Evolutionary conservation across 1,140 invertebrate species (phyloP), one percentile per base, ranked within the genome.

Genomic region (Bombus haemorrhoidalis): DNA sequence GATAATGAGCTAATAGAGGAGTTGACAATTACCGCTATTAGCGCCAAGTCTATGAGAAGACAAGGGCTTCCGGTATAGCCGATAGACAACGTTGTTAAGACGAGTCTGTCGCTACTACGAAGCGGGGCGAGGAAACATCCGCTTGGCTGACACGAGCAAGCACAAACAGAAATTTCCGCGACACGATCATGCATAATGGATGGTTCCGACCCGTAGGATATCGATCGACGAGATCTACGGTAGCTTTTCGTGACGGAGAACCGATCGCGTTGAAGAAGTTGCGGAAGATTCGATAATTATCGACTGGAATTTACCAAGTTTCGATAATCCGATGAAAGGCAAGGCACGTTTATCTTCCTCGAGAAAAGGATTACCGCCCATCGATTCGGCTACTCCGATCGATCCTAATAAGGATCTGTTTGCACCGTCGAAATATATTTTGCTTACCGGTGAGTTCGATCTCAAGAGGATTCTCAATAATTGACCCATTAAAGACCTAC

Each of bases 21-120:
- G 71, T 76, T 87, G 78, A 86, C 86, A 88, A 92, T 92, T 87
- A 85, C 81, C 74, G 86, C 91, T 87, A 92, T 91, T 90, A 92
- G 64, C 76, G 47, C 68, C 32, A 77, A 71, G 41, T 86, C 84
- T 39, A 76, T 15, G 64, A 37, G 34, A 64, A 81, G 72, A 77
- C 41, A 32, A 47, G 66, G 41, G 34, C 64, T 64, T 34, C 59
- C 71, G 8, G 86, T 88, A 85, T 90, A 91, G 91, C 82, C 85
- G 83, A 89, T 85, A 71, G 66, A 72, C 81, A 57, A 87, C 77
- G 71, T 79, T 76, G 84, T 68, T 81, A 83, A 86, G 85, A 86
- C 25, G 62, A 76, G 62, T 25, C n/a, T 9, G 75, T 41, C 75
- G 28, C 39, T 25, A 12, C 18, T 37, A 13, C 22, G 62, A 39